Percentiles rank a stretch among this genome's conserved stretches.
These are phyloP conservation scores for Sphinx pinastri DNA, from an alignment of 2,888 invertebrate species.

Conservation along the genomic window DNA sequence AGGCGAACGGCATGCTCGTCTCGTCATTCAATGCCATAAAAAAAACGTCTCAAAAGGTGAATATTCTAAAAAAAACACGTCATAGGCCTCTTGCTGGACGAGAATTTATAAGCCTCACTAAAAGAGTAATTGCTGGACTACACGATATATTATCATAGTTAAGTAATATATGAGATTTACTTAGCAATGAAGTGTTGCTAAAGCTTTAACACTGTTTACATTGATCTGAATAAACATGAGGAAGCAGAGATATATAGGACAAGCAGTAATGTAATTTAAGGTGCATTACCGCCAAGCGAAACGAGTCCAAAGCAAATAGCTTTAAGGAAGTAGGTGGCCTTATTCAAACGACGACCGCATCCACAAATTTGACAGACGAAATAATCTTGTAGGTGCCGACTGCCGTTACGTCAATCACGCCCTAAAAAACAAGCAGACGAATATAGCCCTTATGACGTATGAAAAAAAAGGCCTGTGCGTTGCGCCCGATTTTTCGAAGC, in stretches of 20 bases:
- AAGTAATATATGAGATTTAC: background rate
- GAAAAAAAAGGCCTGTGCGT: conserved; percentile 39
- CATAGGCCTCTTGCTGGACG: too few relatives aligned
- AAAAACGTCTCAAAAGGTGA: too few relatives aligned
- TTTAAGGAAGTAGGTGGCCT: conserved; percentile 25
- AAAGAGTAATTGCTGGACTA: too few relatives aligned
- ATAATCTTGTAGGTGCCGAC: conserved; percentile 18
- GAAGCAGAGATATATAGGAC: background rate
- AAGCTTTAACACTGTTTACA: background rate
- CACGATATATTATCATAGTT: background rate
- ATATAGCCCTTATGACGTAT: conserved; percentile 36
- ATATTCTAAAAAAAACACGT: too few relatives aligned
- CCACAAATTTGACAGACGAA: conserved; percentile 22
- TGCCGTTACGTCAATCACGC: conserved; percentile 28
- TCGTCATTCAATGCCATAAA: too few relatives aligned
- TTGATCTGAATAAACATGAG: background rate
- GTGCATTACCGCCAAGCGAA: conserved; percentile 2
- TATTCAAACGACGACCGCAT: conserved; percentile 6
- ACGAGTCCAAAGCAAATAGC: conserved; percentile 15
- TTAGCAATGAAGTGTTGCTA: background rate
- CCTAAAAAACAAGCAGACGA: conserved; percentile 36
- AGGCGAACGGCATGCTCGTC: too few relatives aligned
- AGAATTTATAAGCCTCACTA: too few relatives aligned
- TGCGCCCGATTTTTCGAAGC: conserved; percentile 27
- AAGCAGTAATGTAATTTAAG: conserved; percentile 8